phyloP scores from a whole-genome alignment of 2,888 invertebrate species.

The Tachina grossa region DNA sequence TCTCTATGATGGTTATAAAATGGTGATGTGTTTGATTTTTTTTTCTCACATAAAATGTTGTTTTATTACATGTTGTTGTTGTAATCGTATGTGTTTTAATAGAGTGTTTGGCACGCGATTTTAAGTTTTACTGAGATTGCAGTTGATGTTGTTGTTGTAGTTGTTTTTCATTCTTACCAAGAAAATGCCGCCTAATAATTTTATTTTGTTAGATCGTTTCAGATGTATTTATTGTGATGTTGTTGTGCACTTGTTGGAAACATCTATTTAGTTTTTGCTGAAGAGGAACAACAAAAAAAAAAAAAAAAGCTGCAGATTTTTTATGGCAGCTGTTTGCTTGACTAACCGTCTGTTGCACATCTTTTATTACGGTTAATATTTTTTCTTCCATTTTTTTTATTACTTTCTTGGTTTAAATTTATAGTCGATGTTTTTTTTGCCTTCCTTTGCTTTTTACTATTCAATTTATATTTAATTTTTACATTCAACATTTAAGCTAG shows the following conservation, averaged over 20 bases:
- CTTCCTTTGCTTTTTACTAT: conserved; percentile 29
- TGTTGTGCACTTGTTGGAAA: conserved; percentile 65
- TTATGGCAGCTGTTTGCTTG: conserved; percentile 66
- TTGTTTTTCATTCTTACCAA: conserved; percentile 17
- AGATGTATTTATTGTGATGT: conserved; percentile 15
- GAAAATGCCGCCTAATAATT: conserved; percentile 70
- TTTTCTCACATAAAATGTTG: neutral
- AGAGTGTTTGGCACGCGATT: conserved; percentile 71
- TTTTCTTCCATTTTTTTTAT: conserved; percentile 11
- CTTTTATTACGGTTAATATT: conserved; percentile 66
- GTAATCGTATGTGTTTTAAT: conserved; percentile 60
- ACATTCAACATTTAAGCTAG: conserved; percentile 40
- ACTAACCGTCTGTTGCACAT: conserved; percentile 67
- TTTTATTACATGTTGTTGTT: conserved; percentile 23
- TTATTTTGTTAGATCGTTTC: conserved; percentile 59
- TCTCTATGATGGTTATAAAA: conserved; percentile 61
- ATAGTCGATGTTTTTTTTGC: conserved; percentile 34
- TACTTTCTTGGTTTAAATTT: conserved; percentile 47
- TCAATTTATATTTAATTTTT: conserved; percentile 53
- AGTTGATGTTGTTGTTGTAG: conserved; percentile 7
- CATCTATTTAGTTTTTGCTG: conserved; percentile 37
- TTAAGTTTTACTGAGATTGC: conserved; percentile 48
- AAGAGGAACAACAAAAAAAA: neutral
- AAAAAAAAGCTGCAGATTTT: conserved; percentile 35
- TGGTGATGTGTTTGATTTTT: conserved; percentile 46